phyloP scores from a whole-genome alignment of 2,797 vertebrate genomes.

The Potorous gilbertii region DNA sequence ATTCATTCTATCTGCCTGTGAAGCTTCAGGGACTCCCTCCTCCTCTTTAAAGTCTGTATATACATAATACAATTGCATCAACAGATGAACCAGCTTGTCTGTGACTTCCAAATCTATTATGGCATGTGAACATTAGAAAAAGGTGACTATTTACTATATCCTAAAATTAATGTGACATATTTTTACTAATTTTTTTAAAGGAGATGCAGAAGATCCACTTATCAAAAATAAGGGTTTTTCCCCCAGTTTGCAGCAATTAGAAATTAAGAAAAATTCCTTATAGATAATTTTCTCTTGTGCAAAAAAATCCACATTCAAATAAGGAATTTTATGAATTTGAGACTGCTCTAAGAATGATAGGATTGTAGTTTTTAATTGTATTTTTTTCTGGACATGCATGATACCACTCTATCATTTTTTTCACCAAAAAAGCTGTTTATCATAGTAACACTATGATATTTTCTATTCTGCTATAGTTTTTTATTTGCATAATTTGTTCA shows the following conservation, averaged over 20 bases:
- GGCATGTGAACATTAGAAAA: not conserved
- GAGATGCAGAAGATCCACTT: conserved; percentile 8
- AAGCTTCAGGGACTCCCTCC: conserved; percentile 66
- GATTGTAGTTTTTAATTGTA: not conserved
- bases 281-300: conserved; percentile 7
- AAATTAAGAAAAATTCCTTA: conserved; percentile 2
- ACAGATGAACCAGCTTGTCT: conserved; percentile 31
- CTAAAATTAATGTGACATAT: conserved; percentile 31
- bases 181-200: conserved; percentile 40
- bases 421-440: conserved; percentile 12
- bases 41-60: conserved; percentile 49
- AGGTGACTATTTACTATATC: not conserved
- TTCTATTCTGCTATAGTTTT: conserved; percentile 16
- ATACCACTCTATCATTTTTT: not conserved
- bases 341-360: not conserved
- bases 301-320: not conserved
- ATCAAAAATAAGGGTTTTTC: not conserved
- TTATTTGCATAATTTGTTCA: conserved; percentile 35
- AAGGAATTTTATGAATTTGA: conserved; percentile 22
- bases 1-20: conserved; percentile 59
- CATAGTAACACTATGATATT: conserved; percentile 3
- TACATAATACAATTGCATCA: conserved; percentile 66
- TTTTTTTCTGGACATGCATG: not conserved
- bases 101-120: not conserved
- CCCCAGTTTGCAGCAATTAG: conserved; percentile 36